Evolutionary conservation across 2,888 invertebrate species (phyloP).

Genomic region (Plusia festucae): DNA sequence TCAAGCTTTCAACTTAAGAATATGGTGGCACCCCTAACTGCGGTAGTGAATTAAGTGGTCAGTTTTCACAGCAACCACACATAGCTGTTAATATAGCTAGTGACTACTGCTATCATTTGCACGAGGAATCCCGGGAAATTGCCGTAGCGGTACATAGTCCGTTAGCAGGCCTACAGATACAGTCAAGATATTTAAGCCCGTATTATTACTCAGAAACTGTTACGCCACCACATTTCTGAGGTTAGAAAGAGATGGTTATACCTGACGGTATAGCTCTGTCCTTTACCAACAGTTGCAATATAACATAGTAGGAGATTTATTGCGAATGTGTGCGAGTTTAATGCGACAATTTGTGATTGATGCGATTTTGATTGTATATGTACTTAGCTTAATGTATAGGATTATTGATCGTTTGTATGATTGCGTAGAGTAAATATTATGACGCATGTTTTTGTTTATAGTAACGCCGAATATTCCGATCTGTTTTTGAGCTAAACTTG

Average conservation of each 20-base stretch:
- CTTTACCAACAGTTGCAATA: background rate
- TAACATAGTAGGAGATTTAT: slow-evolving; percentile 15
- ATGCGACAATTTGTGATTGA: slow-evolving; percentile 34
- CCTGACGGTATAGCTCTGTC: background rate
- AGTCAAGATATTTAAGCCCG: slow-evolving; percentile 29
- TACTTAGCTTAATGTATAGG: slow-evolving; percentile 9
- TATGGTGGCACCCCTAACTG: background rate
- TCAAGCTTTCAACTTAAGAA: no score
- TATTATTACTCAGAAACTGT: background rate
- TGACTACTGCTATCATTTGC: slow-evolving; percentile 27
- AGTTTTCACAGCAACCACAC: slow-evolving; percentile 31
- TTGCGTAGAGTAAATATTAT: slow-evolving; percentile 5
- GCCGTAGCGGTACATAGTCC: slow-evolving; percentile 53
- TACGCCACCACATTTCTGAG: background rate
- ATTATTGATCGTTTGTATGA: slow-evolving; percentile 3
- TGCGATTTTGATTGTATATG: slow-evolving; percentile 35
- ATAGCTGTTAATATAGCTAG: slow-evolving; percentile 19
- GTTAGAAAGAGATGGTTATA: background rate
- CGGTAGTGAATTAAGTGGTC: slow-evolving; percentile 21
- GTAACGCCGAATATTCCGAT: background rate
- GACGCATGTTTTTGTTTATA: slow-evolving; percentile 3
- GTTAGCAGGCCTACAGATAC: slow-evolving; percentile 39
- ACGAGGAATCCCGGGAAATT: slow-evolving; percentile 48
- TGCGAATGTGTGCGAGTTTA: slow-evolving; percentile 51
- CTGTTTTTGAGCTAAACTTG: background rate